Evolutionary conservation across 2,888 invertebrate species (phyloP), one percentile per base, ranked within the genome.

Genomic region (Leptinotarsa haldemani): DNA sequence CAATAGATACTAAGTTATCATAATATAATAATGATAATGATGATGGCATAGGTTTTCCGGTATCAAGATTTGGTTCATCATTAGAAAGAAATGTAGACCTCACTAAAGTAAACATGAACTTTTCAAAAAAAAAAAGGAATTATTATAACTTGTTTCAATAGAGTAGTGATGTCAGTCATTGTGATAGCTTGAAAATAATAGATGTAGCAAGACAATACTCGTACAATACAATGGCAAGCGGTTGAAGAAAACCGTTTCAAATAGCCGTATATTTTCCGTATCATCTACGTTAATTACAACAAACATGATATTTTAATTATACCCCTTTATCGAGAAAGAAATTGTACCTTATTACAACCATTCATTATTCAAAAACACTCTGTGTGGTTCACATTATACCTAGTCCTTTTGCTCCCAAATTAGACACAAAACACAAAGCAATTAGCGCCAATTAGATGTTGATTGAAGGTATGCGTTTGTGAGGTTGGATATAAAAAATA

Each of bases 351-450:
- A 61, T 61, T 61, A 40, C n/a, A n/a, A 61, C 5, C 4, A 40
- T 61, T 12, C 25, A 61, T 61, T 61, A 61, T 61, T 61, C 61
- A 61, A 40, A 15, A 61, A 61, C 61, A 61, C 18, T 30, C 61
- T 61, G 61, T n/a, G 25, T 40, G n/a, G 61, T 61, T 61, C 61
- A 61, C 61, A 61, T 61, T n/a, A n/a, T 40, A 18, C n/a, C n/a
- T 13, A 61, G 40, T 61, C 40, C 25, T 30, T 61, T 40, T n/a
- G 30, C 12, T 40, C 18, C 9, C 40, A 61, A 12, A n/a, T 25
- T 12, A 40, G 61, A 61, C 61, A 61, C 61, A 40, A 40, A 61
- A 61, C n/a, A 12, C 18, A 12, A 40, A 40, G n/a, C 61, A 30
- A 61, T 40, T 30, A 61, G 25, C 61, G 25, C 16, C 40, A n/a